Evolutionary conservation across 2,888 invertebrate species (phyloP), one percentile per base, ranked within the genome.

Genomic region (Sinhomidia bicolor): DNA sequence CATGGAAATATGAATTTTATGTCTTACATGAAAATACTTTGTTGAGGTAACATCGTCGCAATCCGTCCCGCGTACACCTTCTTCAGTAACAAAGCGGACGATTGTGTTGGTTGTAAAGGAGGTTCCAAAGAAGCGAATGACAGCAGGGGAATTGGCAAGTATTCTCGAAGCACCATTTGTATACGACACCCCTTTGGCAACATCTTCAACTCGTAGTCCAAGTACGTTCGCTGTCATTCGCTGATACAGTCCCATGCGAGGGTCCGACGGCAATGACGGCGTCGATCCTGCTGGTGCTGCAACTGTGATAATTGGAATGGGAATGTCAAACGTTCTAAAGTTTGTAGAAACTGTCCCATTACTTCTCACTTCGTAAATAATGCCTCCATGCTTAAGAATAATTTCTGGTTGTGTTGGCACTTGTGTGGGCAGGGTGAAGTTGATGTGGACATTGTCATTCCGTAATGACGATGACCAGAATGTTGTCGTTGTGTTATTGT

Each of bases 91-190:
- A 89, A 92, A 92, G 10, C 91, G 85, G 32, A 92, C 76, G 23
- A 92, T 90, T 12, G 96, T 96, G 85, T 95, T 93, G 0, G 95
- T 93, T 0, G 95, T 95, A 87, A 98, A 94, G 1, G 96, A 96
- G 9, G 93, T 94, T 0, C 98, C 98, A 93, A 97, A 97, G 44
- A 98, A 93, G 76, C 97, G 95, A 60, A 98, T 93, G 12, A 94
- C 94, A 23, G 96, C 95, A 1, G 94, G 93, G 0, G 94, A 93
- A 78, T 95, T 95, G 17, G 95, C 95, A 87, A 96, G 93, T 23
- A 98, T 94, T 90, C 95, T 95, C 0, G 97, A 97, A 47, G 96
- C 94, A 0, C 97, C 96, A 82, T 94, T 93, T 9, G 92, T 93
- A 65, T 91, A 92, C 32, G 85, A 87, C 3, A 93, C 92, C 0